Conservation (phyloP, 2,797 vertebrate species). For the Myotis myotis region DNA sequence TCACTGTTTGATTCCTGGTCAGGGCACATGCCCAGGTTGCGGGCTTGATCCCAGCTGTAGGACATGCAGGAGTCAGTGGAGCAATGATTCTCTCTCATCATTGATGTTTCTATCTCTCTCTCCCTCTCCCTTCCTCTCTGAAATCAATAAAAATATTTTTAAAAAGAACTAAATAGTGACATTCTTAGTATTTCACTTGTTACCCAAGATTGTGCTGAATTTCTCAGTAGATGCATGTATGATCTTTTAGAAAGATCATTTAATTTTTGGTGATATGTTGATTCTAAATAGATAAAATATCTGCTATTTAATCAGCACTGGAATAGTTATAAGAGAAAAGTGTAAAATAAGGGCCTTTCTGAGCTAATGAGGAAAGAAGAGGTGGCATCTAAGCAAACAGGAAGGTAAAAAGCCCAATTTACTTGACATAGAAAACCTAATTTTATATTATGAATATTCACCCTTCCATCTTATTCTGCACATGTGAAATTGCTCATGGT, state of each 20-base stretch:
- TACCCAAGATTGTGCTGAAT: background rate
- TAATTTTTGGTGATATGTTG: background rate
- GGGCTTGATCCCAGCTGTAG: no score
- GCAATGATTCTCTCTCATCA: no score
- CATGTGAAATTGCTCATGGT: conserved; percentile 60
- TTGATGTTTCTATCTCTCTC: no score
- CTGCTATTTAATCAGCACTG: background rate
- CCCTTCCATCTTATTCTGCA: conserved; percentile 22
- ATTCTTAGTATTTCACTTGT: background rate
- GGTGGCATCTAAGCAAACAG: background rate
- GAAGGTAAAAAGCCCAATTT: conserved; percentile 4
- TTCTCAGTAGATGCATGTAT: background rate
- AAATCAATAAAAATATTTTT: no score
- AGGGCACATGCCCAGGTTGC: no score
- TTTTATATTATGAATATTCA: conserved; percentile 60
- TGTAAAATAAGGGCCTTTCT: background rate
- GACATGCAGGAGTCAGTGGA: no score
- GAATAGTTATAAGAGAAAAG: background rate
- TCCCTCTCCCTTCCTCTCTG: no score
- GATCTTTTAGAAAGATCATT: background rate
- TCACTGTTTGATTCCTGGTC: no score
- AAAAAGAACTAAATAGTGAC: background rate
- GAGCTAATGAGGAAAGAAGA: background rate
- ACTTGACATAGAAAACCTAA: conserved; percentile 43
- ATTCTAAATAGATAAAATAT: conserved; percentile 28